Evolutionary conservation across 2,888 invertebrate genomes (phyloP).

Genomic region (Caenorhabditis sulstoni): DNA sequence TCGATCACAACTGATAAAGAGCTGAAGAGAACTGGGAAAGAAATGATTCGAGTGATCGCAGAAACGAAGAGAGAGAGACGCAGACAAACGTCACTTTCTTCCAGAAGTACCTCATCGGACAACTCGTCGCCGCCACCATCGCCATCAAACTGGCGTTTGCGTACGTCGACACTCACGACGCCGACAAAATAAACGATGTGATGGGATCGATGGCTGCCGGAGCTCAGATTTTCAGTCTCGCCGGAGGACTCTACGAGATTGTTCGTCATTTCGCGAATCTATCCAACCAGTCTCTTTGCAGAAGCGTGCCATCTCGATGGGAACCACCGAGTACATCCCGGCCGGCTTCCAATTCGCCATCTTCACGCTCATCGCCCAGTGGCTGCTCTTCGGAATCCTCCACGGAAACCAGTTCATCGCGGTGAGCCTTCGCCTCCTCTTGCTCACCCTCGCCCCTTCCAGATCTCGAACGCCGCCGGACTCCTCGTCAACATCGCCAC

Average conservation of each 20-base stretch:
- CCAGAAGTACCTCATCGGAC: slow-evolving; percentile 75
- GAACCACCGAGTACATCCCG: slow-evolving; percentile 79
- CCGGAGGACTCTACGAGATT: slow-evolving; percentile 76
- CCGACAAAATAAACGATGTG: slow-evolving; percentile 60
- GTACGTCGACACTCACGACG: slow-evolving; percentile 70
- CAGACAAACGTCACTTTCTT: slow-evolving; percentile 22
- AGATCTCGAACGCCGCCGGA: slow-evolving; percentile 78
- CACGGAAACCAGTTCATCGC: slow-evolving; percentile 77
- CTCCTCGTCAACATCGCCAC: slow-evolving; percentile 76
- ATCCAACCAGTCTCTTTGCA: too few relatives aligned
- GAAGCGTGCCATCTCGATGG: slow-evolving; percentile 72
- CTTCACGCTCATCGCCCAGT: slow-evolving; percentile 75
- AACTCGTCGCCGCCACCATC: slow-evolving; percentile 64
- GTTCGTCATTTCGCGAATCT: slow-evolving; percentile 44
- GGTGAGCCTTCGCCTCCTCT: too few relatives aligned
- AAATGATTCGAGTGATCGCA: background rate
- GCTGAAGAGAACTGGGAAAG: too few relatives aligned
- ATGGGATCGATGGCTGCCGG: slow-evolving; percentile 78
- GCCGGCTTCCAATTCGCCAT: slow-evolving; percentile 77
- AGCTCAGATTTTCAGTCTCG: slow-evolving; percentile 76
- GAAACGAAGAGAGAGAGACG: background rate
- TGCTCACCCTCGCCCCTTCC: slow-evolving; percentile 35
- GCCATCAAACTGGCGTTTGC: slow-evolving; percentile 66
- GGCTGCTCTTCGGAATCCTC: slow-evolving; percentile 75
- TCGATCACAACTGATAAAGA: too few relatives aligned